Evolutionary conservation across 2,113 vertebrate species (phyloP).

Genomic region (Lates calcarifer): DNA sequence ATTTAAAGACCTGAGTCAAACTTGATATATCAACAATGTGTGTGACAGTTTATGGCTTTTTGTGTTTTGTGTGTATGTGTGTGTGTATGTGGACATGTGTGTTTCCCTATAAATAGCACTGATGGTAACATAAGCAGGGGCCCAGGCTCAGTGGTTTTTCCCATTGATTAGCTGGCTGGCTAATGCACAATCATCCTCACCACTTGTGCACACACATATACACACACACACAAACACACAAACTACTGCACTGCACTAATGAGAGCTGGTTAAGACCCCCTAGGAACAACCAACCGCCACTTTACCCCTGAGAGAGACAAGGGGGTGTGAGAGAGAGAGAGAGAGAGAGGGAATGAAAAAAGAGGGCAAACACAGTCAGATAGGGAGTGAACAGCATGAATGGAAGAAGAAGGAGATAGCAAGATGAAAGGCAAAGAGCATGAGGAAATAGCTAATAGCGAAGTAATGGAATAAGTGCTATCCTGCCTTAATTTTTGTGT

Average conservation of each 20-base stretch:
- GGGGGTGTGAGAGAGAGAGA: background rate
- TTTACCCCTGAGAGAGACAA: constrained; percentile 54
- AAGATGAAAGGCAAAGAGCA: background rate
- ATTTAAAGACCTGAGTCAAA: constrained; percentile 17
- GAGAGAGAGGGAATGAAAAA: constrained; percentile 15
- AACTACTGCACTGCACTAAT: constrained; percentile 63
- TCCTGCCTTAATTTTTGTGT: constrained; percentile 34
- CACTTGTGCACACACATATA: constrained; percentile 39
- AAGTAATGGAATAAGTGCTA: constrained; percentile 1
- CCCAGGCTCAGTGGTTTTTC: constrained; percentile 95
- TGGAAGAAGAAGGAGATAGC: background rate
- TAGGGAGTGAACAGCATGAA: background rate
- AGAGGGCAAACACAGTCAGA: constrained; percentile 1
- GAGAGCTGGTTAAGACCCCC: constrained; percentile 73
- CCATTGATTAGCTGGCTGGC: constrained; percentile 96
- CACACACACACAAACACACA: constrained; percentile 49
- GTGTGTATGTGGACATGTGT: constrained; percentile 29
- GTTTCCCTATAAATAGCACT: constrained; percentile 72
- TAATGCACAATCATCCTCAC: constrained; percentile 93
- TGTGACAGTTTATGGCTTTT: constrained; percentile 22
- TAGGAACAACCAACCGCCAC: constrained; percentile 64
- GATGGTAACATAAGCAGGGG: constrained; percentile 81
- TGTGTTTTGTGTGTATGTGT: constrained; percentile 28
- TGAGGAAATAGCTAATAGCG: background rate
- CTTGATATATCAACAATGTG: constrained; percentile 6